A percentile compares a stretch with the other conserved stretches of the same genome.
Evolutionary conservation across 2,888 invertebrate genomes (phyloP).

Genomic region (Brachylomia viminalis): DNA sequence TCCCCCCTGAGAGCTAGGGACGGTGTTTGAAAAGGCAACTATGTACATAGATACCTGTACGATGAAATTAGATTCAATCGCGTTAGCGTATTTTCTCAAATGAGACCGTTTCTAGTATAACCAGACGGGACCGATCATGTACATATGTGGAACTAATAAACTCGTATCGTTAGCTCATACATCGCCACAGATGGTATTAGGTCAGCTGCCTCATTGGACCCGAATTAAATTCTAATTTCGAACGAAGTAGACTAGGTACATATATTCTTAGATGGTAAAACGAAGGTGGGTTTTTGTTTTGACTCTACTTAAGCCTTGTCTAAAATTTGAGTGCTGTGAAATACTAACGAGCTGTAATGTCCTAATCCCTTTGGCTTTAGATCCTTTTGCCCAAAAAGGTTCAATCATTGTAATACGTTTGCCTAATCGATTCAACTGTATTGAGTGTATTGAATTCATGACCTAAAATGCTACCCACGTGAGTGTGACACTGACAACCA

Average conservation of each 20-base stretch:
- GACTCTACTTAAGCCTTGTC: background rate
- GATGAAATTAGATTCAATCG: background rate
- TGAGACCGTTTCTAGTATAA: background rate
- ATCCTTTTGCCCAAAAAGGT: background rate
- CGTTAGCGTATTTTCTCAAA: background rate
- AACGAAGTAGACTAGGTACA: background rate
- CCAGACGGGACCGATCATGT: slow-evolving; percentile 10
- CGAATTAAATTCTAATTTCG: slow-evolving; percentile 17
- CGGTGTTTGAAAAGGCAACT: background rate
- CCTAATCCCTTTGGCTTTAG: too few relatives aligned
- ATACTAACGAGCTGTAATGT: too few relatives aligned
- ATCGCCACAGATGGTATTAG: slow-evolving; percentile 28
- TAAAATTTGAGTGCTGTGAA: background rate
- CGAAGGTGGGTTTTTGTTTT: too few relatives aligned
- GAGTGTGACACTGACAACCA: background rate
- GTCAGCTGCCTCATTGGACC: slow-evolving; percentile 18
- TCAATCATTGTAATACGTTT: background rate
- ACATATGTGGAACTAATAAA: background rate
- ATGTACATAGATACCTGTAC: background rate
- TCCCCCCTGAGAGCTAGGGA: background rate
- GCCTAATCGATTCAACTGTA: slow-evolving; percentile 21
- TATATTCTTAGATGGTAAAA: background rate
- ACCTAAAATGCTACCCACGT: slow-evolving; percentile 8
- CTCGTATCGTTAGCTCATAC: slow-evolving; percentile 13
- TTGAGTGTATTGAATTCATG: slow-evolving; percentile 14